Conservation (phyloP, 2,113 vertebrate genomes). For the Pygoscelis adeliae region DNA sequence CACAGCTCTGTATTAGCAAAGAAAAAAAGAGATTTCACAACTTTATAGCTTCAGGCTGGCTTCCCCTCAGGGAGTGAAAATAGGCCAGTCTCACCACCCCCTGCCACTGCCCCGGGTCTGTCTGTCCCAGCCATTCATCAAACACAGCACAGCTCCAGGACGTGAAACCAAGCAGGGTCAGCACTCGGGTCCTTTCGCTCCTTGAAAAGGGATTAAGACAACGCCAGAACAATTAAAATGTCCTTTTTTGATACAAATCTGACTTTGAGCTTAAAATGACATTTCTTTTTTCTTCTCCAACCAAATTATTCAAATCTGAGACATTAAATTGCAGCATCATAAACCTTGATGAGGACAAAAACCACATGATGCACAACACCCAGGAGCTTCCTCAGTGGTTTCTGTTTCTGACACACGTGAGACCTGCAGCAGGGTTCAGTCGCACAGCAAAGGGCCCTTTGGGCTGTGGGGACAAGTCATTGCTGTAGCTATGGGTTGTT, state of each 20-base stretch:
- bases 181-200: neutral
- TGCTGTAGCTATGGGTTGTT: neutral
- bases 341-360: neutral
- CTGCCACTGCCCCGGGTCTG: neutral
- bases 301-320: neutral
- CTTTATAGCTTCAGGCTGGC: neutral
- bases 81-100: neutral
- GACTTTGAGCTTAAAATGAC: neutral
- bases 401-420: neutral
- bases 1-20: neutral
- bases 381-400: neutral
- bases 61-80: neutral
- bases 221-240: neutral
- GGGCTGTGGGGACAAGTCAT: neutral
- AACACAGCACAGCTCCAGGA: neutral
- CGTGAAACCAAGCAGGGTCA: neutral
- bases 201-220: neutral
- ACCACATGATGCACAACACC: fast-evolving
- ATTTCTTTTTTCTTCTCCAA: neutral
- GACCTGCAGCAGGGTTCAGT: neutral
- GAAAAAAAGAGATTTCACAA: neutral
- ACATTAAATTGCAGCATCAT: neutral
- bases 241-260: neutral
- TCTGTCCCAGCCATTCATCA: neutral
- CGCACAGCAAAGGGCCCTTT: neutral